Base-by-base conservation (phyloP, 2,113 vertebrate species). In the Tamias sibiricus region DNA sequence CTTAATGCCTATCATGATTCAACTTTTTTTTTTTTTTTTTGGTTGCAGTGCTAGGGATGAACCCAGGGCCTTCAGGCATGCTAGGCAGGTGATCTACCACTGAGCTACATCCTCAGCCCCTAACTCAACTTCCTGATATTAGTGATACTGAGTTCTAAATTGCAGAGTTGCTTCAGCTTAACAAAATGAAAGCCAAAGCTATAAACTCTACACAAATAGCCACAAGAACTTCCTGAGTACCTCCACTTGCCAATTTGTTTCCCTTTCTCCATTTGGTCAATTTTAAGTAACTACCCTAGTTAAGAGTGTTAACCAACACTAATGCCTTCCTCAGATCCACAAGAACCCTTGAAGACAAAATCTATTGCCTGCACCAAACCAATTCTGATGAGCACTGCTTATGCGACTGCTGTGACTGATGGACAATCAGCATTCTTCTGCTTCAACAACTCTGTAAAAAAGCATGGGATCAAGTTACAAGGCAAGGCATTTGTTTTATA, bases 391-490 rank as follows among this genome's bases (percentile, higher is more conserved):
- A 79, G 64, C 52, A 93, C 88, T 97, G 97, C 77, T 93, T 90
- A 96, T 84, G 87, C 76, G 95, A 96, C 81, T 97, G 96, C 54
- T 90, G 95, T 90, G 89, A 86, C 94, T 97, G 93, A 96, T 54
- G 20, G 47, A 80, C 84, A 96, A 81, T 87, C 96, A 95, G 96
- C 94, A 47, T 94, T 96, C 98, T 97, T 97, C 97, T 94, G 89
- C 97, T 97, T 96, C 96, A 96, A 82, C 92, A 97, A 97, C 98
- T 98, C 97, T 98, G 96, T 47, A 97, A 97, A 95, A 96, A 96
- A 97, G 57, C 87, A 96, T 8, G 35, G 22, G 35, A 87, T 97
- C 94, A 97, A 82, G 42, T 95, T 94, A 96, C 44, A 94, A 74
- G 59, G 28, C 35, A 94, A 74, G 52, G 28, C 17, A 77, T 44